These are phyloP conservation scores for Epinotia nisella DNA, from an alignment of 2,888 invertebrate species.

Conservation along the genomic window DNA sequence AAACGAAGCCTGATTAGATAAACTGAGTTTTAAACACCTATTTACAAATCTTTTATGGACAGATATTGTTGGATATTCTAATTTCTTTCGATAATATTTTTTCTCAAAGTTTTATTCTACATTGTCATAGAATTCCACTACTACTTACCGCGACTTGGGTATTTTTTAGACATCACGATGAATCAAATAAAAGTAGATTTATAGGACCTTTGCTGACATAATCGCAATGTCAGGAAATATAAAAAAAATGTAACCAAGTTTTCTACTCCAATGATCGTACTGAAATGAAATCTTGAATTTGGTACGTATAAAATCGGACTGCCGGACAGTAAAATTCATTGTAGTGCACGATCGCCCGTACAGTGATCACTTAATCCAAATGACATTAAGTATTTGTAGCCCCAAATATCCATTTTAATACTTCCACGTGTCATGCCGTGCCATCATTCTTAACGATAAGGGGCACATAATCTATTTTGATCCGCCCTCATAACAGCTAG, in stretches of 20 bases:
- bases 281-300: too few relatives aligned
- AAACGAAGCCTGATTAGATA: background rate
- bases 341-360: too few relatives aligned
- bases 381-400: background rate
- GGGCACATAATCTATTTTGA: conserved; percentile 24
- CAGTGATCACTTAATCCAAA: background rate
- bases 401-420: background rate
- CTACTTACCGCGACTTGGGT: too few relatives aligned
- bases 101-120: too few relatives aligned
- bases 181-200: background rate
- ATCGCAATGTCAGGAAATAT: background rate
- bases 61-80: background rate
- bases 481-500: conserved; percentile 18
- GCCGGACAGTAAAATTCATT: too few relatives aligned
- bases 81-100: background rate
- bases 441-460: background rate
- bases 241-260: too few relatives aligned
- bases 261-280: too few relatives aligned
- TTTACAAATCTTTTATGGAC: background rate
- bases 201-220: background rate
- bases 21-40: too few relatives aligned
- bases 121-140: too few relatives aligned
- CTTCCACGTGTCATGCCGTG: background rate
- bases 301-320: too few relatives aligned
- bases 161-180: too few relatives aligned